Percentiles rank a stretch among this genome's conserved stretches.
These are phyloP conservation scores for Mesocentrotus franciscanus DNA, from an alignment of 53 echinoderm and acorn worm genomes.

Conservation along the genomic window DNA sequence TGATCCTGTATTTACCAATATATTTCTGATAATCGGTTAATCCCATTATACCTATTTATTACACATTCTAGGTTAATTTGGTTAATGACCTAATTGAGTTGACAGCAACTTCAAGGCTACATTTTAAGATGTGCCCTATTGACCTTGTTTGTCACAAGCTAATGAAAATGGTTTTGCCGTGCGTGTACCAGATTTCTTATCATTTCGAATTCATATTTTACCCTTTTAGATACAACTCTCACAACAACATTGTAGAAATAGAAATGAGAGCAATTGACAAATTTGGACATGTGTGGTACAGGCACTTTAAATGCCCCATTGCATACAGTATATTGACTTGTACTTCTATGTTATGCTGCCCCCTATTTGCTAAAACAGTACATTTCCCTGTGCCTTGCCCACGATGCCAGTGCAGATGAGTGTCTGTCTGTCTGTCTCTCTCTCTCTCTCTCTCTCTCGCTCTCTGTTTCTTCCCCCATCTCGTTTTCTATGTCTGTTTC, in stretches of 20 bases:
- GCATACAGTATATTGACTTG: no score
- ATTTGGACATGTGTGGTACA: not conserved
- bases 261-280: not conserved
- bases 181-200: not conserved
- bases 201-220: not conserved
- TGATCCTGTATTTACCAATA: not conserved
- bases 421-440: not conserved
- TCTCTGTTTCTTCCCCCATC: not conserved
- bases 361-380: not conserved
- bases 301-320: no score
- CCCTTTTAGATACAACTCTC: not conserved
- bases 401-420: not conserved
- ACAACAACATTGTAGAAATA: not conserved
- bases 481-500: not conserved
- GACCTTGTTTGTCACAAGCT: not conserved
- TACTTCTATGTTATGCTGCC: not conserved
- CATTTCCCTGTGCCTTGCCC: not conserved
- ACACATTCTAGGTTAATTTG: constrained; percentile 16
- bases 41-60: constrained; percentile 13
- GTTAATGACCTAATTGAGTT: constrained; percentile 13
- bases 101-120: not conserved
- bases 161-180: not conserved
- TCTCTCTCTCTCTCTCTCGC: not conserved
- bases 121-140: not conserved
- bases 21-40: not conserved